Evolutionary conservation across 2,113 vertebrate species (phyloP), one percentile per base, ranked within the genome.

Genomic region (Vulpes lagopus): DNA sequence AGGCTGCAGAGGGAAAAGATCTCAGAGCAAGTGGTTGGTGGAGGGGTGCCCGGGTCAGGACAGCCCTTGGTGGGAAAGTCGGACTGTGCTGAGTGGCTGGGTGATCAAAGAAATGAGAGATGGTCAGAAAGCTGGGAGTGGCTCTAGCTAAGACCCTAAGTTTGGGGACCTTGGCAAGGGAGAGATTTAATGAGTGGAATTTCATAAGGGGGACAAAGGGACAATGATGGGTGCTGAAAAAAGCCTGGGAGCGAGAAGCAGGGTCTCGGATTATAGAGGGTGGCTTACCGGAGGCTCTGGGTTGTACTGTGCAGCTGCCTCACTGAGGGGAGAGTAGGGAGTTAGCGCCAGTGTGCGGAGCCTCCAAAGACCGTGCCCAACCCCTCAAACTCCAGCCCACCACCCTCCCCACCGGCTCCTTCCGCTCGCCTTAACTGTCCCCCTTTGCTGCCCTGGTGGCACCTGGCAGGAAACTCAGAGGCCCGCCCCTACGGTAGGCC

Each of bases 271-370:
- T 25, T 55, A 8, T 4, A 1, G 11, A 60, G 60, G 16, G 38
- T 1, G 0, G 35, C 98, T 98, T 97, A 98, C 98, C 96, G 97
- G 98, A 60, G 98, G 98, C n/a, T 98, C 98, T 2, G 98, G 98
- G 90, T 98, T 98, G 96, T 98, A 98, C 88, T 98, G 98, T 27
- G 98, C 97, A 11, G 98, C 98, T 3, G 98, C 98, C 65, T 98
- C 98, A 3, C 98, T 98, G 83, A 4, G 73, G 82, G 43, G 30
- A 91, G 9, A 30, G 17, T 49, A 27, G 14, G 79, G 62, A 35
- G 84, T 96, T 86, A 94, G 96, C 1, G 3, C 51, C n/a, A 16
- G 57, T 55, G 79, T 89, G 49, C 15, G 27, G 89, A 64, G 78
- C 82, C 83, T 55, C 94, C 96, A 96, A 92, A 65, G 3, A 91